A percentile compares a stretch with the other conserved stretches of the same genome.
phyloP scores from a whole-genome alignment of 1,140 invertebrate genomes.

The Saccostrea glomerata region DNA sequence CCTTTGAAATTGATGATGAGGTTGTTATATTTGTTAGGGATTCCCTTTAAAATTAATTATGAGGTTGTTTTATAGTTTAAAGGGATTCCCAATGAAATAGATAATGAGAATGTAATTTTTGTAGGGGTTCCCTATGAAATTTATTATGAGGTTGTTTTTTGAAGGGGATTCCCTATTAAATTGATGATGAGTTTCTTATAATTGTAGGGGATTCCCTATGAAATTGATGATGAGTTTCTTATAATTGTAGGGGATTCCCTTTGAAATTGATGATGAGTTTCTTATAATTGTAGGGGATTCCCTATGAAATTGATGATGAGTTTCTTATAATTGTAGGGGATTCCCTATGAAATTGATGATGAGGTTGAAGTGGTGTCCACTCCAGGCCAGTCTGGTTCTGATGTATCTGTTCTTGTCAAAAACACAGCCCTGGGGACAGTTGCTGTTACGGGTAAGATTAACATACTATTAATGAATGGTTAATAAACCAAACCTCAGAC shows the following conservation, averaged over 20 bases:
- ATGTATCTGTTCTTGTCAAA: conserved; percentile 89
- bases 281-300: conserved; percentile 67
- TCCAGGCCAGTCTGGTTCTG: conserved; percentile 92
- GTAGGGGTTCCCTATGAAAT: conserved; percentile 80
- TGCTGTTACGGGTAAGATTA: conserved; percentile 84
- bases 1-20: conserved; percentile 83
- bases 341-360: conserved; percentile 82
- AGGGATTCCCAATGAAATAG: conserved; percentile 81
- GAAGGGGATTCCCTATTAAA: conserved; percentile 79
- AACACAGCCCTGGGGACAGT: conserved; percentile 81
- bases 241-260: conserved; percentile 79
- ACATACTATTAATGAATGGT: background rate
- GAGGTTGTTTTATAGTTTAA: conserved; percentile 78
- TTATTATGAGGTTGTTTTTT: conserved; percentile 81
- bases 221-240: conserved; percentile 84
- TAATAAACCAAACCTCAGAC: too few relatives aligned
- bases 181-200: conserved; percentile 83
- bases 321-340: conserved; percentile 78
- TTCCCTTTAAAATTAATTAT: conserved; percentile 82
- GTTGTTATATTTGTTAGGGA: conserved; percentile 77
- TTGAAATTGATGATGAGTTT: conserved; percentile 83
- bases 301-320: conserved; percentile 83
- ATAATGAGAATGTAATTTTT: conserved; percentile 81
- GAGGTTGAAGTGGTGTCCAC: conserved; percentile 88
- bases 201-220: conserved; percentile 78